These are phyloP conservation scores for Vanessa atalanta DNA, from an alignment of 1,140 invertebrate species.

Conservation along the genomic window DNA sequence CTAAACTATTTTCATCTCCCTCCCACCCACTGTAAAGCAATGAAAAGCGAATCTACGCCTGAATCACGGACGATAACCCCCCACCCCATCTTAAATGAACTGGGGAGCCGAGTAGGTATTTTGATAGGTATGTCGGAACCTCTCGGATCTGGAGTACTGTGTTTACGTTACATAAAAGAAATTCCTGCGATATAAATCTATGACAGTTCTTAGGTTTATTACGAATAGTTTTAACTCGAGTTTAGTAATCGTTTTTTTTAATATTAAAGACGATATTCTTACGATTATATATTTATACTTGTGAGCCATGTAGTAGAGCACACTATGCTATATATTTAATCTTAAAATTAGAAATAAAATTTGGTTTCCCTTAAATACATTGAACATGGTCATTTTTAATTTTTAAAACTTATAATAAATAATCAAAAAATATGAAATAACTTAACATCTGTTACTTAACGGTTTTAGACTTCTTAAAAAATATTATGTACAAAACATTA, in stretches of 20 bases:
- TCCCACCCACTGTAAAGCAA: conserved; percentile 64
- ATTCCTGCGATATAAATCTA: conserved; percentile 34
- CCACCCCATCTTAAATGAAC: conserved; percentile 77
- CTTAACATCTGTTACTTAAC: no score
- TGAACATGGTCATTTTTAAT: no score
- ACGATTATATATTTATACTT: no score
- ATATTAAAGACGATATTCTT: not conserved
- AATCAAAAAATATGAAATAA: no score
- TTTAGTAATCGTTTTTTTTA: not conserved
- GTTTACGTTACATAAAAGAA: conserved; percentile 41
- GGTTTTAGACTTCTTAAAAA: no score
- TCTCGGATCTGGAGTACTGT: conserved; percentile 31
- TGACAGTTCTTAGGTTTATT: conserved; percentile 19
- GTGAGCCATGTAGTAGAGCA: no score
- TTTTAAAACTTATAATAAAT: no score
- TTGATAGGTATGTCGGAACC: conserved; percentile 48
- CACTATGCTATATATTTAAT: no score
- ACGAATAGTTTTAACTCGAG: not conserved
- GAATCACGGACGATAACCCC: conserved; percentile 62
- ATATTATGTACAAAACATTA: no score
- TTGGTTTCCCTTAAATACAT: no score
- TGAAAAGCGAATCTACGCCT: conserved; percentile 74
- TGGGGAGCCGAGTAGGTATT: conserved; percentile 67
- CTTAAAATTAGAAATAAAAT: no score
- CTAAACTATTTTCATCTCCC: conserved; percentile 42